Evolutionary conservation across 1,140 invertebrate genomes (phyloP), one percentile per base, ranked within the genome.

Genomic region (Harpegnathos saltator): DNA sequence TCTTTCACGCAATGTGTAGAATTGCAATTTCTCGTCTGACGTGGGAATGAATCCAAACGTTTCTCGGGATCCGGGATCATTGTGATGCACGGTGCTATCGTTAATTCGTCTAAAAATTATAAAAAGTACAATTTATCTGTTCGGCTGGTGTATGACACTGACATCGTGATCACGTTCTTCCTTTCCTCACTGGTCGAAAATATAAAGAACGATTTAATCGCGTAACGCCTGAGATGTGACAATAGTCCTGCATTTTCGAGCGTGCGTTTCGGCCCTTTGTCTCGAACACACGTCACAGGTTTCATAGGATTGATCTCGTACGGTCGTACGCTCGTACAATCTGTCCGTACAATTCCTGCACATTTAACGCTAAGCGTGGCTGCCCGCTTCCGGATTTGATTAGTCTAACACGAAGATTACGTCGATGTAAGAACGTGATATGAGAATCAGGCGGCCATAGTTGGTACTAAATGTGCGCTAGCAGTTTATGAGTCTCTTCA

Each of bases 91-190:
- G 44, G 29, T 58, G 38, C 19, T 38, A 44, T 74, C 17, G 17
- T 75, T 75, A 33, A 75, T 52, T 75, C 14, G 50, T 63, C 44
- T 75, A 52, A 63, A 75, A 75, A 75, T 75, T 52, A 75, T 52
- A 63, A 75, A n/a, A 75, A 65, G 44, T 50, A 22, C 9, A 48
- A 9, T 19, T 75, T 59, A 24, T 52, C 26, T 75, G 44, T 74
- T 72, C 44, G 19, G 38, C 22, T 77, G 38, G 19, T 71, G 65
- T 48, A 26, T 48, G n/a, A 71, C 33, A 12, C 52, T 59, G 50
- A 69, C 56, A 29, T 12, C 22, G 11, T 65, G n/a, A n/a, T 75
- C 65, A 52, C 3, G 50, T 69, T 80, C 54, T 50, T 78, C 71
- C 54, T 50, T 78, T 58, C 19, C 5, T 69, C 52, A 44, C 38